Evolutionary conservation across 2,888 invertebrate species (phyloP), one percentile per base, ranked within the genome.

Genomic region (Acrobasis consociella): DNA sequence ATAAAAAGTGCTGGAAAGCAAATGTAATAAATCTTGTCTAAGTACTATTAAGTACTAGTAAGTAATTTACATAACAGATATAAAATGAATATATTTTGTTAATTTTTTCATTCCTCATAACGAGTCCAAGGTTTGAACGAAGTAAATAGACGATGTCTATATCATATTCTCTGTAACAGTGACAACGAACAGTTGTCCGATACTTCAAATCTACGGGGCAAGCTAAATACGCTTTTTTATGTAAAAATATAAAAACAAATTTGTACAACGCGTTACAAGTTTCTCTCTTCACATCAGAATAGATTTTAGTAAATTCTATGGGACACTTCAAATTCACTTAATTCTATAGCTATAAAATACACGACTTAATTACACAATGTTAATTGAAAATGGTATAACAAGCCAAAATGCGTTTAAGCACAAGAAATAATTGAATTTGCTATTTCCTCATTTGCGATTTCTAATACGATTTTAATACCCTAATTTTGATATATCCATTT

Each of bases 161-260:
- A 46, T 46, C 46, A 10, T n/a, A 46, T 46, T 7, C n/a, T 46
- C 46, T 46, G 10, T 46, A 46, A 11, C 10, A 13, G 7, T 46
- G 13, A n/a, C 31, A 31, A 31, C 31, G 7, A 31, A 31, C 7
- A 31, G 31, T 31, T 22, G 22, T 31, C 31, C 7, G 7, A 46
- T 46, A 46, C 11, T 42, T 46, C 46, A 46, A 46, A 46, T n/a
- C 13, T 1, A 46, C 5, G 15, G 38, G 42, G 11, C 17, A 53
- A 42, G 22, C 50, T 60, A 50, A 56, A 60, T 63, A 49, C 51
- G 49, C 63, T 59, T 58, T 51, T 9, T 9, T 55, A 46, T 59
- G 42, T 39, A 62, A 61, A 65, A 67, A 65, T 22, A 62, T 67
- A 67, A 67, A 67, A 65, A 67, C 67, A 65, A 49, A 58, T 67